Base-by-base conservation (phyloP, 2,888 invertebrate genomes). In the Melieria picta region DNA sequence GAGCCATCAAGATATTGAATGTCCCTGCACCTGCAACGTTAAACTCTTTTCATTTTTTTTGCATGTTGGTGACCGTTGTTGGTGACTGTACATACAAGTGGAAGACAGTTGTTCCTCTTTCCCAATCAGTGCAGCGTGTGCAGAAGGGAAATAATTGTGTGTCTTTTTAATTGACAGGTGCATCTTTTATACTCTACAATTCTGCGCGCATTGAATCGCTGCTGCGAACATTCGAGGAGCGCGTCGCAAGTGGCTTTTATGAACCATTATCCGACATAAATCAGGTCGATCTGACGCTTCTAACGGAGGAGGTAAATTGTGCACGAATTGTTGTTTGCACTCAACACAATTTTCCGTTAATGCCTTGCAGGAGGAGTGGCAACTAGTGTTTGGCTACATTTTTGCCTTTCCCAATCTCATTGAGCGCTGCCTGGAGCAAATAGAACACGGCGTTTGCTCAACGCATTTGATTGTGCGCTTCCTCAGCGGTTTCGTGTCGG, bases 181-280 rank as follows among this genome's bases (percentile, higher is more conserved):
- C 92, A 50, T 88, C 92, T 45, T 94, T 94, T 84, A 89, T 94
- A 71, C 87, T 94, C 46, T 94, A 95, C 84, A 95, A 95, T 82
- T 91, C 91, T 82, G 93, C 93, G 0, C 89, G 94, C 75, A 82
- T 94, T 65, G 89, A 91, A 78, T 90, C 91, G 1, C 89, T 94
- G 66, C 87, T 93, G 71, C 89, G 89, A 77, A 90, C 90, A 74
- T 94, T 91, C 82, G 86, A 90, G 74, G 88, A 89, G 7, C 89
- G 89, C 81, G 90, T 91, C 5, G 72, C 76, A 4, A 83, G 85
- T 11, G 89, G 90, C 3, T 80, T 84, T 4, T 93, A 93, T 84
- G 91, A 91, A 13, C 78, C 86, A n/a, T 81, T 94, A 65, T 91
- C 91, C 0, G 80, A 87, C 0, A 80, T 92, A 3, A 85, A 89